Conservation (phyloP, 1,140 invertebrate genomes). For the Papilio helenus region DNA sequence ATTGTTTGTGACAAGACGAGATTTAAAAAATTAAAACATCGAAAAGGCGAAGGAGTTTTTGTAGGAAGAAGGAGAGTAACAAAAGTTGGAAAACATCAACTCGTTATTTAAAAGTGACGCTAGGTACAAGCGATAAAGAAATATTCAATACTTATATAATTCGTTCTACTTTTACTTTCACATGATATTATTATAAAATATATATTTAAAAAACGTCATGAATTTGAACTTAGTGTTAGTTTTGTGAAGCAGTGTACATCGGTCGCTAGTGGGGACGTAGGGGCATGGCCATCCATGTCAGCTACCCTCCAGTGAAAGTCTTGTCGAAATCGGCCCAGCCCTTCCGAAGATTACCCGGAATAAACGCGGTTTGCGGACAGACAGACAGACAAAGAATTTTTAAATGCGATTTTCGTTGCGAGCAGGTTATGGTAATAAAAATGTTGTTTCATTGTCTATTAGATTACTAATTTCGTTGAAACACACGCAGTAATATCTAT, state of each 20-base stretch:
- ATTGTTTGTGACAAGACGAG: constrained; percentile 48
- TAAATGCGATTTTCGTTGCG: too few relatives aligned
- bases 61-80: neutral
- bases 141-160: constrained; percentile 62
- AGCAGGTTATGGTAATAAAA: constrained; percentile 16
- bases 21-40: constrained; percentile 1
- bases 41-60: neutral
- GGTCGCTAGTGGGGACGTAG: constrained; percentile 54
- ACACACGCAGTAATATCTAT: too few relatives aligned
- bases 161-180: constrained; percentile 60
- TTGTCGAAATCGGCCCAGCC: too few relatives aligned
- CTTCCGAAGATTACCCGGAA: too few relatives aligned
- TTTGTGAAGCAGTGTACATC: constrained; percentile 78
- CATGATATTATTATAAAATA: constrained; percentile 73
- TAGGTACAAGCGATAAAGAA: constrained; percentile 52
- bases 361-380: too few relatives aligned
- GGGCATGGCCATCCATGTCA: too few relatives aligned
- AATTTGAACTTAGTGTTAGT: constrained; percentile 76
- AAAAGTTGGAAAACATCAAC: neutral
- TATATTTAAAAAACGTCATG: constrained; percentile 72
- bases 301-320: too few relatives aligned
- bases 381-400: too few relatives aligned
- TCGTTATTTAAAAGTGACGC: neutral
- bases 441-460: constrained; percentile 42
- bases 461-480: neutral